These are phyloP conservation scores for Mesochorus sp. DNA, from an alignment of 2,888 invertebrate genomes.

Conservation along the genomic window DNA sequence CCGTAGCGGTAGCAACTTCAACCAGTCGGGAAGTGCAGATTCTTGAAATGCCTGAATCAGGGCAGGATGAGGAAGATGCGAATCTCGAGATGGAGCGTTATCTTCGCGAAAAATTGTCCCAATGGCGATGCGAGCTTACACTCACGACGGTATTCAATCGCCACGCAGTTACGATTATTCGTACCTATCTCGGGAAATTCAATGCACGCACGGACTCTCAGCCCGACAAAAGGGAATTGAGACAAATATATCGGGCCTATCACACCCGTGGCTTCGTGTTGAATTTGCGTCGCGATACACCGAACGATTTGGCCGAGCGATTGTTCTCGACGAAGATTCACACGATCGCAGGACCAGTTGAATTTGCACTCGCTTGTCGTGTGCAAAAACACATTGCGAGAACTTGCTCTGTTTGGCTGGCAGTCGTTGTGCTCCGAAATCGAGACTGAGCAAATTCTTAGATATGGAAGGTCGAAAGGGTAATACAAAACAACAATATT, in stretches of 20 bases:
- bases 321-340: slow-evolving; percentile 76
- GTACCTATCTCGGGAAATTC: slow-evolving; percentile 70
- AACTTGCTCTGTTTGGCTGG: slow-evolving; percentile 77
- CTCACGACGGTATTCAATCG: slow-evolving; percentile 77
- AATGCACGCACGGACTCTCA: slow-evolving; percentile 65
- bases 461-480: background rate
- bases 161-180: slow-evolving; percentile 75
- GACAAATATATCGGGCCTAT: slow-evolving; percentile 77
- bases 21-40: slow-evolving; percentile 70
- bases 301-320: slow-evolving; percentile 72
- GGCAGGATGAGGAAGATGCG: slow-evolving; percentile 64
- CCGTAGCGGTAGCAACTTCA: slow-evolving; percentile 19
- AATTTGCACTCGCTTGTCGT: slow-evolving; percentile 77
- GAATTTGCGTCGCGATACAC: slow-evolving; percentile 72
- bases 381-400: slow-evolving; percentile 75
- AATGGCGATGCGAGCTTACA: slow-evolving; percentile 74
- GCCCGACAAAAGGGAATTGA: slow-evolving; percentile 75
- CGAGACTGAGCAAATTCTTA: slow-evolving; percentile 66
- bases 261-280: slow-evolving; percentile 78
- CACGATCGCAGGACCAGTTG: slow-evolving; percentile 76
- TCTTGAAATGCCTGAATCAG: slow-evolving; percentile 68
- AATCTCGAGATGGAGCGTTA: slow-evolving; percentile 72
- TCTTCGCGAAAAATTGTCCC: slow-evolving; percentile 73
- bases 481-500: background rate
- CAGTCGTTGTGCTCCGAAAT: slow-evolving; percentile 74